Percentiles rank a stretch among this genome's conserved stretches.
Evolutionary conservation across 2,113 vertebrate genomes (phyloP).

Genomic region (Notarius lentiginosus): DNA sequence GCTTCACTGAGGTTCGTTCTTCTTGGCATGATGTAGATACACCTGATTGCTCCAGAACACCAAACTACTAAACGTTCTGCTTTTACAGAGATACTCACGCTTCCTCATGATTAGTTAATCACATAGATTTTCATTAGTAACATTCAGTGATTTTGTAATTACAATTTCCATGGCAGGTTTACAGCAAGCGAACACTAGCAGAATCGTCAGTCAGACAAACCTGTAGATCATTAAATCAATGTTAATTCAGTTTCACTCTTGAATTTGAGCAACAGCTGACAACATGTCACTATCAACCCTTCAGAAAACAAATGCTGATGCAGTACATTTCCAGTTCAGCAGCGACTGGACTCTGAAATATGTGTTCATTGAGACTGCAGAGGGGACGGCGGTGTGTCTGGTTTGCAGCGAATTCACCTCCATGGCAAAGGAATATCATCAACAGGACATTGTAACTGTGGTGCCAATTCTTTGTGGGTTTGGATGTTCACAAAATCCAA

Average conservation of each 20-base stretch:
- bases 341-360: too few species aligned
- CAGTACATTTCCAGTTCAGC: too few species aligned
- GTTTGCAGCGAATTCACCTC: too few species aligned
- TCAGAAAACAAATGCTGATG: too few species aligned
- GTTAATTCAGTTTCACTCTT: background rate
- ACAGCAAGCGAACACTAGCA: background rate
- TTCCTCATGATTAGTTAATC: background rate
- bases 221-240: background rate
- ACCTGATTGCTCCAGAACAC: too few species aligned
- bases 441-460: too few species aligned
- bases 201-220: background rate
- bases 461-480: background rate
- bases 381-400: too few species aligned
- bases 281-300: background rate
- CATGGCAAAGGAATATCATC: too few species aligned
- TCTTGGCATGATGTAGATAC: too few species aligned
- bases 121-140: background rate
- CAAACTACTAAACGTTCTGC: too few species aligned
- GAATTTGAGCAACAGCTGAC: background rate
- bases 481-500: background rate
- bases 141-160: background rate
- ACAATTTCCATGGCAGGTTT: background rate
- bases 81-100: background rate
- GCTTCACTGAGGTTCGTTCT: too few species aligned
- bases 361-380: too few species aligned